Evolutionary conservation across 1,140 invertebrate species (phyloP).

Genomic region (Nasonia longicornis): DNA sequence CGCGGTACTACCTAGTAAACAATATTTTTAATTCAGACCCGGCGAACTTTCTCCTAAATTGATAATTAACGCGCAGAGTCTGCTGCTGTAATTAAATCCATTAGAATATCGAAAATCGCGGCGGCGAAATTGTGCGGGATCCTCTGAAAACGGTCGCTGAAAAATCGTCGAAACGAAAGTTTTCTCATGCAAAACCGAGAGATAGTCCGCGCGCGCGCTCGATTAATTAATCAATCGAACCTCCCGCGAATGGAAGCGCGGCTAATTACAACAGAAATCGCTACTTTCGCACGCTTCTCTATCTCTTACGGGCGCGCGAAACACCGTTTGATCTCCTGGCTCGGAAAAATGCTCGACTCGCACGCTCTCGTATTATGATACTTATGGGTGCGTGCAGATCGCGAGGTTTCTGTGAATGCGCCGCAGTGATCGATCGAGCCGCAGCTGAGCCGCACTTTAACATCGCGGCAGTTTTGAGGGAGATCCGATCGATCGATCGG

Average conservation of each 20-base stretch:
- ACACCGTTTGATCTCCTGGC: not conserved
- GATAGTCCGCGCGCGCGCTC: not conserved
- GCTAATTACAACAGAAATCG: not conserved
- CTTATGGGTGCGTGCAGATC: too few species aligned
- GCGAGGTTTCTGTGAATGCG: constrained; percentile 9
- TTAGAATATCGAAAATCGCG: not conserved
- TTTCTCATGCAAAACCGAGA: constrained; percentile 1
- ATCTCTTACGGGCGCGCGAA: not conserved
- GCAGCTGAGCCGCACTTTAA: not conserved
- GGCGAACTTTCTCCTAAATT: not conserved
- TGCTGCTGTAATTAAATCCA: not conserved
- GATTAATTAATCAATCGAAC: constrained; percentile 13
- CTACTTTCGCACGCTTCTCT: not conserved
- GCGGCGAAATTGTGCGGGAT: not conserved
- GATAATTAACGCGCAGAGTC: not conserved
- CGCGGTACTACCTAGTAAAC: not conserved
- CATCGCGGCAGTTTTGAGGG: not conserved
- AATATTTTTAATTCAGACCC: not conserved
- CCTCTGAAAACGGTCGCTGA: not conserved
- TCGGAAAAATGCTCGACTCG: not conserved
- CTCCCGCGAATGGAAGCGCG: not conserved
- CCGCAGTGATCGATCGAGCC: not conserved
- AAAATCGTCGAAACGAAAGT: not conserved
- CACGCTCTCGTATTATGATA: not conserved
- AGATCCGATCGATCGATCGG: constrained; percentile 10